Evolutionary conservation across 2,888 invertebrate species (phyloP), one percentile per base, ranked within the genome.

Genomic region (Heliconius ethilla): DNA sequence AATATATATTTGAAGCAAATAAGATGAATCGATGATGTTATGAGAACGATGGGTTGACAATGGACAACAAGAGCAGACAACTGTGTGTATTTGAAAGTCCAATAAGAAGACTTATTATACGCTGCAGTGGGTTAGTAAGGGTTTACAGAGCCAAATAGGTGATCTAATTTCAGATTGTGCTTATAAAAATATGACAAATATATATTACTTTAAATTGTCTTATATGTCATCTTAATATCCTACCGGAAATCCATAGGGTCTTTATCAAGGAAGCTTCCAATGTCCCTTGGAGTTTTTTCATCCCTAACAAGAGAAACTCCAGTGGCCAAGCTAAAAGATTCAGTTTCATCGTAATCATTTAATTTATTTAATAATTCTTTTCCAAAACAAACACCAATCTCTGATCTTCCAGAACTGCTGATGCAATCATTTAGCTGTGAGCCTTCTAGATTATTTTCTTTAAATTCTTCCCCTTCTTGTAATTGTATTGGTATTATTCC

Each of bases 211-310:
- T 7, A 7, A 51, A 51, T 51, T 51, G 18, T 51, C 45, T 45
- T 63, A 63, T 25, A n/a, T n/a, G 78, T 55, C 25, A 51, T 45
- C 29, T 70, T 25, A 62, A 70, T 9, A 22, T 73, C 88, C 86
- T 95, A 97, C 95, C 96, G 95, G 80, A 97, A 96, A 91, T 97
- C 96, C 86, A 96, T 95, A 0, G 97, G 97, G 91, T 97, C 96
- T 81, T 96, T 96, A 84, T 97, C 97, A 82, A 96, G 92, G 80
- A 96, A 95, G 86, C 96, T 96, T 74, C 96, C 94, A 79, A 96
- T 92, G 79, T 96, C 96, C 75, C 97, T 95, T 22, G 95, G 95
- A 73, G 96, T 95, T 77, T 96, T 95, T 40, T 96, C 96, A 85
- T 96, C 96, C 84, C 96, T 95, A 0, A 95, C 95, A 82, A 97